A percentile compares a stretch with the other conserved stretches of the same genome.
phyloP scores from a whole-genome alignment of 1,140 invertebrate species.

The Dryas iulia region DNA sequence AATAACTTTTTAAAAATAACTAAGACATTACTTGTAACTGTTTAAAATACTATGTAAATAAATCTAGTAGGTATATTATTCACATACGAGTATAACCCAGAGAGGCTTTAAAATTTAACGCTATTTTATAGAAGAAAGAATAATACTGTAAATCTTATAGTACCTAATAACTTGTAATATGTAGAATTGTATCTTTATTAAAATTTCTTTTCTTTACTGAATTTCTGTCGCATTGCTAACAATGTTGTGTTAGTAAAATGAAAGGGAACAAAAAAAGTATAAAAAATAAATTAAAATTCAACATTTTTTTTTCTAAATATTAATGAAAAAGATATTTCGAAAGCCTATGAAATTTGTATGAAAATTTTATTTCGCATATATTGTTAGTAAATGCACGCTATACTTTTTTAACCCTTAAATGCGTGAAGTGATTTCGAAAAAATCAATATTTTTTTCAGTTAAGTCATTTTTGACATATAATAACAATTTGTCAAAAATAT shows the following conservation, averaged over 20 bases:
- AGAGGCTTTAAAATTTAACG: slow-evolving; percentile 19
- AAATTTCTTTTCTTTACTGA: neutral
- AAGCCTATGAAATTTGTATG: neutral
- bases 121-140: neutral
- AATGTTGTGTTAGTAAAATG: neutral
- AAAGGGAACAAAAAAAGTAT: neutral
- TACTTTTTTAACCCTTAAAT: neutral
- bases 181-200: neutral
- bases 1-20: neutral
- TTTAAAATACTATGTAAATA: slow-evolving; percentile 22
- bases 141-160: neutral
- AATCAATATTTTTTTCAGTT: too few species aligned
- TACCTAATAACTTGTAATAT: neutral
- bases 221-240: neutral
- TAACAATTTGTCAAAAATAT: too few species aligned
- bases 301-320: too few species aligned
- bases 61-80: slow-evolving; percentile 5
- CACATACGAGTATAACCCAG: neutral
- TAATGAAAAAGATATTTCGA: too few species aligned
- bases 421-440: neutral
- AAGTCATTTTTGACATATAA: too few species aligned
- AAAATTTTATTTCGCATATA: neutral
- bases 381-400: neutral
- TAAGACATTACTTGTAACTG: too few species aligned
- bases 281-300: too few species aligned